Percentiles rank a stretch among this genome's conserved stretches.
Conservation (phyloP, 2,113 vertebrate species). For the Tauraco erythrolophus region DNA sequence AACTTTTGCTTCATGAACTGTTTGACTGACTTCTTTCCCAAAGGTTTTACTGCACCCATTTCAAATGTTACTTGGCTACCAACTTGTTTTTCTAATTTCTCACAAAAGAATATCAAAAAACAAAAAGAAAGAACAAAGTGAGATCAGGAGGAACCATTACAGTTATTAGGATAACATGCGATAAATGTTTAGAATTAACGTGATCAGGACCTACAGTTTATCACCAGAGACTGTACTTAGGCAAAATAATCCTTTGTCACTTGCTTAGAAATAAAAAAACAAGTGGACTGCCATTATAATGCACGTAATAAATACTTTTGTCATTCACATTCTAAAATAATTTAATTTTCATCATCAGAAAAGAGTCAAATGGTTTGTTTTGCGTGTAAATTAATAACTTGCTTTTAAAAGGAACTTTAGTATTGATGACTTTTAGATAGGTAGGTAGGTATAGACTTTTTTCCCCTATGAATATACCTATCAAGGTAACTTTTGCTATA, state of each 20-base stretch:
- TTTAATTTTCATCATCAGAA: slow-evolving; percentile 20
- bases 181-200: background rate
- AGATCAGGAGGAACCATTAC: background rate
- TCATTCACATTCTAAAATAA: background rate
- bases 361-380: background rate
- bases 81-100: background rate
- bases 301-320: background rate
- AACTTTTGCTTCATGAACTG: background rate
- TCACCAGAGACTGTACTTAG: background rate
- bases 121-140: background rate
- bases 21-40: background rate
- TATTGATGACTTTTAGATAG: background rate
- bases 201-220: background rate
- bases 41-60: background rate
- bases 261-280: slow-evolving; percentile 19
- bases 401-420: background rate
- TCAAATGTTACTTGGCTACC: background rate
- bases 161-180: background rate
- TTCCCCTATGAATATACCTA: slow-evolving; percentile 50
- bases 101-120: background rate
- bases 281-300: background rate
- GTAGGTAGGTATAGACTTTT: background rate
- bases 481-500: slow-evolving; percentile 85
- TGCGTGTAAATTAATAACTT: background rate
- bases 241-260: background rate